Evolutionary conservation across 2,113 vertebrate species (phyloP).

Genomic region (Pygoscelis adeliae): DNA sequence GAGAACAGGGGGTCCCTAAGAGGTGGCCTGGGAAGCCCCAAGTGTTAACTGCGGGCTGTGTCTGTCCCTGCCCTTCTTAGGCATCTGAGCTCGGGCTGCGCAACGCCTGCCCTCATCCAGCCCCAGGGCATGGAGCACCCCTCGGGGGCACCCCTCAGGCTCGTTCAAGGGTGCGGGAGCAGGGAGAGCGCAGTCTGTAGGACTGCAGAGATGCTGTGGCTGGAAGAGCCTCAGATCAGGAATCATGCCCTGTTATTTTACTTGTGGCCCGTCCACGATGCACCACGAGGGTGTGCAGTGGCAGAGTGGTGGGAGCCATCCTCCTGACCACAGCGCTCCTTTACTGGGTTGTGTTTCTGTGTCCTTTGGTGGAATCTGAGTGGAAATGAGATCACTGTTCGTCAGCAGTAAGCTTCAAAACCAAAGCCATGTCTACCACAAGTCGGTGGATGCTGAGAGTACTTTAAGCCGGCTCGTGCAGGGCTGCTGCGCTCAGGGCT

Average conservation of each 20-base stretch:
- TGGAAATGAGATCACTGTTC: neutral
- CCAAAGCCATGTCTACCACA: fast-evolving
- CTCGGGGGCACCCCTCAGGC: too few relatives aligned
- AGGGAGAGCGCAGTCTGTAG: fast-evolving
- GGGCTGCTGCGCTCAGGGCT: neutral
- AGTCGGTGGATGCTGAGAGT: fast-evolving
- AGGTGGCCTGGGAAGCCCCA: neutral
- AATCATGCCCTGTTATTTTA: neutral
- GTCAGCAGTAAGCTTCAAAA: neutral
- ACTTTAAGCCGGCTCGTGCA: fast-evolving
- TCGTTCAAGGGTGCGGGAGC: neutral
- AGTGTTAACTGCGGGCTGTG: too few relatives aligned
- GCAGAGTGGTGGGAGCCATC: neutral
- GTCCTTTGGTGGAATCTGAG: neutral
- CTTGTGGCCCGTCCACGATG: fast-evolving
- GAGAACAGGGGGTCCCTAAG: neutral
- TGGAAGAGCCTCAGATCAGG: neutral
- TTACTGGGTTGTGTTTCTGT: neutral
- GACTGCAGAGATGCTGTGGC: neutral
- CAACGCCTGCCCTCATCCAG: neutral
- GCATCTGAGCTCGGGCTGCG: neutral
- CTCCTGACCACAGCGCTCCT: neutral
- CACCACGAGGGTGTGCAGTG: fast-evolving
- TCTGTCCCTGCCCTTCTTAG: neutral
- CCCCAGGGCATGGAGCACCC: neutral